phyloP scores from a whole-genome alignment of 2,888 invertebrate genomes.

The Melangyna quadrimaculata region DNA sequence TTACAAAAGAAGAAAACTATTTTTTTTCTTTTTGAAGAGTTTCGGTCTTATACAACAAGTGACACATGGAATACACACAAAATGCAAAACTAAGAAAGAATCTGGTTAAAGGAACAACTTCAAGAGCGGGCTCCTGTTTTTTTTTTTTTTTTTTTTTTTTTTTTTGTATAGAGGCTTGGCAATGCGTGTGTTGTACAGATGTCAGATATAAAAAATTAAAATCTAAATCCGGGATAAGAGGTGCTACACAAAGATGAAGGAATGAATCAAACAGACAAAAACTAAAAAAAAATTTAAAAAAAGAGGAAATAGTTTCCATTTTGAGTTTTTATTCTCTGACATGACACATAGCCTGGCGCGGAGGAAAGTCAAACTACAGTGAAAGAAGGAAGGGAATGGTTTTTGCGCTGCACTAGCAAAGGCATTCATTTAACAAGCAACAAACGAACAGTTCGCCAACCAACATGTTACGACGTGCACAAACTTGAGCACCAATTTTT shows the following conservation, averaged over 20 bases:
- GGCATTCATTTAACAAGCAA: slow-evolving; percentile 41
- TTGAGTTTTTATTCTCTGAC: background rate
- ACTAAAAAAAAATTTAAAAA: background rate
- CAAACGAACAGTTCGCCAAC: slow-evolving; percentile 1
- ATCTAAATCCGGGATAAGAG: slow-evolving; percentile 64
- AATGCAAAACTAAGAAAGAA: slow-evolving; percentile 30
- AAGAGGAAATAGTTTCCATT: slow-evolving; percentile 51
- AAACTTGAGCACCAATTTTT: slow-evolving; percentile 55
- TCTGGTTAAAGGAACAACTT: slow-evolving; percentile 37
- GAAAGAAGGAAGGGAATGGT: background rate
- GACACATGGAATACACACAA: slow-evolving; percentile 29
- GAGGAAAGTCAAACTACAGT: background rate
- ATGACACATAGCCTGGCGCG: slow-evolving; percentile 14
- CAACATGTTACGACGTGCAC: slow-evolving; percentile 65
- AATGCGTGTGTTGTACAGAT: slow-evolving; percentile 42
- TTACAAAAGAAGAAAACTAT: background rate
- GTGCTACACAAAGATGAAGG: slow-evolving; percentile 1
- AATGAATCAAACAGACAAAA: background rate
- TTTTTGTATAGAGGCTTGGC: background rate
- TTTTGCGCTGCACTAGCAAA: slow-evolving; percentile 41
- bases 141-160: background rate
- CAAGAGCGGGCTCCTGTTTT: background rate
- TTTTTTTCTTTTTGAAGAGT: background rate
- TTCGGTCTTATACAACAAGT: slow-evolving; percentile 36
- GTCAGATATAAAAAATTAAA: slow-evolving; percentile 38